Evolutionary conservation across 2,888 invertebrate genomes (phyloP).

Genomic region (Leptinotarsa peninsularis): DNA sequence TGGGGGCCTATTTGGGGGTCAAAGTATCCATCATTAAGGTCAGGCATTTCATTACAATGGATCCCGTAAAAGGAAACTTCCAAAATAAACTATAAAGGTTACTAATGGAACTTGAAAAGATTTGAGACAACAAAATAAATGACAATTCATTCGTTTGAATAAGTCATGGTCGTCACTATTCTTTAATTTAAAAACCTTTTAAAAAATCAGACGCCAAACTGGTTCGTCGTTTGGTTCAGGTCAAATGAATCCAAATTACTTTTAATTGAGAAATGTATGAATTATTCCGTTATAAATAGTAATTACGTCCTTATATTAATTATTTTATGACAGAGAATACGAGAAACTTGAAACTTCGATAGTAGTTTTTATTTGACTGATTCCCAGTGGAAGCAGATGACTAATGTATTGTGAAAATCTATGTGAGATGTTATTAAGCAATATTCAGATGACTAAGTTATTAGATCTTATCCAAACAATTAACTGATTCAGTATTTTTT

Average conservation of each 20-base stretch:
- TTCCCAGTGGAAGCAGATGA: not conserved
- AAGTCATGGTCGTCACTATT: not conserved
- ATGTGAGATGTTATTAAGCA: not conserved
- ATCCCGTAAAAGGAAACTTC: not conserved
- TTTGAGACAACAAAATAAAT: not conserved
- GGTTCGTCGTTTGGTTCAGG: not conserved
- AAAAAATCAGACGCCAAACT: not conserved
- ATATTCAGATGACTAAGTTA: not conserved
- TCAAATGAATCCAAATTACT: not conserved
- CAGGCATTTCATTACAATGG: not conserved
- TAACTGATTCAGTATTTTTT: slow-evolving; percentile 6
- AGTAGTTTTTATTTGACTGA: too few relatives aligned
- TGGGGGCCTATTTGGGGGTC: not conserved
- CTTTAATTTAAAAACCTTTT: not conserved
- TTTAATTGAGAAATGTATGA: not conserved
- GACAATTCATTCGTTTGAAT: not conserved
- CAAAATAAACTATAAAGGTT: not conserved
- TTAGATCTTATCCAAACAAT: not conserved
- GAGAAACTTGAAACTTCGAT: too few relatives aligned
- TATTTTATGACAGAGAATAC: not conserved
- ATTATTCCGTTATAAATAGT: not conserved
- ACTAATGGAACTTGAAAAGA: not conserved
- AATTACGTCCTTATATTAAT: not conserved
- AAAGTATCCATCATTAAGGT: not conserved
- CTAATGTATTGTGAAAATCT: not conserved